Evolutionary conservation across 2,113 vertebrate genomes (phyloP).

Genomic region (Coreoperca whiteheadi): DNA sequence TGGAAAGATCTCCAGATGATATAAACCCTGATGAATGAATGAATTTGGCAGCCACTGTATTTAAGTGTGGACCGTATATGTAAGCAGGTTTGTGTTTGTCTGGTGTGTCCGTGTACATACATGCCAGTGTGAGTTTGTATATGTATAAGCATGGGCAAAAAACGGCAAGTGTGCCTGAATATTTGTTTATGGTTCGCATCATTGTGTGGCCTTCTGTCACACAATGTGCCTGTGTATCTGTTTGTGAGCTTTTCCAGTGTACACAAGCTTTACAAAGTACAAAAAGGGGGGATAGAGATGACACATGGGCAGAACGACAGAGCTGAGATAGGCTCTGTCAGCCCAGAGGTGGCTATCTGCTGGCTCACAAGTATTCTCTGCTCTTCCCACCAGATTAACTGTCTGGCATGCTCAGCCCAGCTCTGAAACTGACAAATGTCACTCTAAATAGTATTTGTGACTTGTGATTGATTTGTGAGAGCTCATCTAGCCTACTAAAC

Average conservation of each 20-base stretch:
- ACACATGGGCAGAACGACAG: conserved; percentile 54
- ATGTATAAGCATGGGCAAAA: not conserved
- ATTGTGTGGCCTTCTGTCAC: conserved; percentile 2
- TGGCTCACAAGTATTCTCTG: conserved; percentile 47
- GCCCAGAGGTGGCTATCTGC: conserved; percentile 62
- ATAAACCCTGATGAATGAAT: conserved; percentile 4
- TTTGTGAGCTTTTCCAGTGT: conserved; percentile 4
- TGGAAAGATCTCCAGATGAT: conserved; percentile 25
- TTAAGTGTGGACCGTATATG: not conserved
- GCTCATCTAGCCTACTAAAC: conserved; percentile 27
- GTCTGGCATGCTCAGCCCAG: conserved; percentile 45
- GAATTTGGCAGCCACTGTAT: not conserved
- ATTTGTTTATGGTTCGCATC: conserved; percentile 9
- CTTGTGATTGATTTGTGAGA: conserved; percentile 46
- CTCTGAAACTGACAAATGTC: conserved; percentile 66
- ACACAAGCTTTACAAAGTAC: conserved; percentile 29
- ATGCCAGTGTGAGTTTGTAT: conserved; percentile 1
- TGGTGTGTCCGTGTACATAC: not conserved
- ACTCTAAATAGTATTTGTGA: conserved; percentile 43
- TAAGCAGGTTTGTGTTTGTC: not conserved
- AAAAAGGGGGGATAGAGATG: conserved; percentile 39
- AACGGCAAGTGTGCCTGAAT: not conserved
- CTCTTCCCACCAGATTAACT: conserved; percentile 59
- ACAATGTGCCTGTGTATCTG: conserved; percentile 6
- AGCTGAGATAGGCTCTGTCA: conserved; percentile 65